Evolutionary conservation across 1,140 invertebrate species (phyloP), one percentile per base, ranked within the genome.

Genomic region (Andrena cerasifolii): DNA sequence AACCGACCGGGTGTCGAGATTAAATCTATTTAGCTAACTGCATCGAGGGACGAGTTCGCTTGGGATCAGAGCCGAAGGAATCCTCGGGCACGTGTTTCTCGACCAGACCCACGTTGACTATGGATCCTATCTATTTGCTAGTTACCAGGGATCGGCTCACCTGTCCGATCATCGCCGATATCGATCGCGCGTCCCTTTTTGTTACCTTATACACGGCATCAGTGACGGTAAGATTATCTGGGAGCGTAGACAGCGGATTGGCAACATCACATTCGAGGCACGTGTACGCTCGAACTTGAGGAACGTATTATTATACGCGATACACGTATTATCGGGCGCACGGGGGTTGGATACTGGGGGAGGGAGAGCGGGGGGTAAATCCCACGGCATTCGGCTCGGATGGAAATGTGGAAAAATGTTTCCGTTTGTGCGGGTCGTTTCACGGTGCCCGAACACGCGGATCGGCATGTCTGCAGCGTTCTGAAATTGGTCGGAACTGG

Each of bases 251-350:
- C 36, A 16, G n/a, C 14, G 14, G 7, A 21, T 7, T 14, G 26
- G 1, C 24, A 6, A 33, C 12, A 10, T 36, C 36, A 40, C 14
- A 66, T 75, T 66, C 26, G 24, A 3, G 12, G 1, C 59, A 65
- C 49, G 61, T 16, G 47, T 7, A 14, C n/a, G n/a, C 14, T 14
- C 36, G n/a, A 75, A 56, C n/a, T 75, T 45, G 40, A 16, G 6
- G 3, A 61, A 72, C 45, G 45, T 62, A 73, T 62, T 62, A 73
- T 73, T 62, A 73, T 62, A 33, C 45, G 33, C 16, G 72, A 36
- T 65, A 31, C 26, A 54, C 49, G 51, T 31, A 45, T 54, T 54
- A 56, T 7, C n/a, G n/a, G 16, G n/a, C 40, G 40, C 16, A 1
- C 1, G 0, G 2, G n/a, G n/a, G 28, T 26, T 6, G 16, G 14